Percentiles rank a stretch among this genome's conserved stretches.
phyloP scores from a whole-genome alignment of 2,113 vertebrate species.

The Drymodes brunneopygia region DNA sequence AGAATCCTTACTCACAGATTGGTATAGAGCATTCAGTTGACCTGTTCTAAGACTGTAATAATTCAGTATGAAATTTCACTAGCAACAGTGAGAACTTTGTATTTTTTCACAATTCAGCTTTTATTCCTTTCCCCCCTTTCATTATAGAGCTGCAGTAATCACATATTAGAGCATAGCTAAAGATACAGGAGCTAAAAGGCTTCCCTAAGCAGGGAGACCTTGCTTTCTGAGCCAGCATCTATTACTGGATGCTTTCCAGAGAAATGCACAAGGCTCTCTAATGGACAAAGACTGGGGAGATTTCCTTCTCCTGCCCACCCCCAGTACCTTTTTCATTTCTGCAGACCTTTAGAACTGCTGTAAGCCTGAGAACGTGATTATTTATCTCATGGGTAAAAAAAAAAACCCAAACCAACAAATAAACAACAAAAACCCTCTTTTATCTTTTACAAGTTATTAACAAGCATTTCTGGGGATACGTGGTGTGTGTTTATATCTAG shows the following conservation, averaged over 20 bases:
- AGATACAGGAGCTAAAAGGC: neutral
- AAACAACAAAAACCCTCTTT: rapidly evolving
- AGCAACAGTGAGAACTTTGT: neutral
- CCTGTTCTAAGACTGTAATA: conserved; percentile 23
- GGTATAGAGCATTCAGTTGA: neutral
- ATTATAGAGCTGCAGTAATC: neutral
- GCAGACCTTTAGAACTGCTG: neutral
- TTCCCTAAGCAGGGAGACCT: neutral
- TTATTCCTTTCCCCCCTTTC: neutral
- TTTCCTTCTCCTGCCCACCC: neutral
- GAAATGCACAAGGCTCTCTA: neutral
- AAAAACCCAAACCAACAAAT: neutral
- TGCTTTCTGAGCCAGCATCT: neutral
- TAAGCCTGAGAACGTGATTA: neutral
- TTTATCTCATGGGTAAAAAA: neutral
- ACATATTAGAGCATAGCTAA: neutral
- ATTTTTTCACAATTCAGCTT: neutral
- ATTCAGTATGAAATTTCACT: conserved; percentile 53
- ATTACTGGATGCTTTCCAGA: neutral
- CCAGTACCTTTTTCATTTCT: neutral
- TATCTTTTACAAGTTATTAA: neutral
- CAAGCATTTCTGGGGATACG: neutral
- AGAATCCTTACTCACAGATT: neutral
- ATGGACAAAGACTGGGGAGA: neutral
- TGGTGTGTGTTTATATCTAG: neutral